These are phyloP conservation scores for Entomyzon cyanotis DNA, from an alignment of 2,113 vertebrate genomes.

Conservation along the genomic window DNA sequence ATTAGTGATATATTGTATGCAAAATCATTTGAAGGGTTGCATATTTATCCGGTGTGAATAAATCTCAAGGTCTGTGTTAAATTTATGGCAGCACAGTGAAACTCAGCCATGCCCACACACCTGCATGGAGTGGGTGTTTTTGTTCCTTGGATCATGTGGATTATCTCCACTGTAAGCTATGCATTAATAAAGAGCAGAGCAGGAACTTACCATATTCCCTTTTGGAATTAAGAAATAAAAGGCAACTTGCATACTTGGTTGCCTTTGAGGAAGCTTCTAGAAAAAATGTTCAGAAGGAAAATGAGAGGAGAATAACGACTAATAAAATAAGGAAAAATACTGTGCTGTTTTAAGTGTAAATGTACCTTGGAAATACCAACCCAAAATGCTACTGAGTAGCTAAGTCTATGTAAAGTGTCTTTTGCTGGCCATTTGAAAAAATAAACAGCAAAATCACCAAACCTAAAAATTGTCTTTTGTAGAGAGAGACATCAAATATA, in stretches of 20 bases:
- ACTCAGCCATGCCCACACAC: slow-evolving; percentile 24
- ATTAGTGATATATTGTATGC: not conserved
- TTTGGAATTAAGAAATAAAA: slow-evolving; percentile 2
- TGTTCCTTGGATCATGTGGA: not conserved
- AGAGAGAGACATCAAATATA: not conserved
- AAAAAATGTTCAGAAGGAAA: slow-evolving; percentile 2
- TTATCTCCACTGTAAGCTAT: slow-evolving; percentile 9
- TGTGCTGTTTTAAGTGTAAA: not conserved
- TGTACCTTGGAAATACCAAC: not conserved
- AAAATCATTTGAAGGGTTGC: slow-evolving; percentile 3
- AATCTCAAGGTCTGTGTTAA: not conserved
- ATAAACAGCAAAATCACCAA: not conserved
- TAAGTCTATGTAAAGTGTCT: not conserved
- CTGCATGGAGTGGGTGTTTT: slow-evolving; percentile 36
- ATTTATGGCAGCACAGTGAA: slow-evolving; percentile 6
- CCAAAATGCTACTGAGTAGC: not conserved
- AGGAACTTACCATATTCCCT: not conserved
- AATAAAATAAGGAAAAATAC: not conserved
- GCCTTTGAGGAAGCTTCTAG: slow-evolving; percentile 6
- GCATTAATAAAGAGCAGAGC: not conserved
- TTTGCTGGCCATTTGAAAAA: not conserved
- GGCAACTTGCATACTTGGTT: not conserved
- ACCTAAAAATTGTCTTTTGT: not conserved
- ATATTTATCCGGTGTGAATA: not conserved
- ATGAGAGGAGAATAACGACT: not conserved